Conservation (phyloP, 2,888 invertebrate genomes). For the Imbricaverruca yamaguchii region DNA sequence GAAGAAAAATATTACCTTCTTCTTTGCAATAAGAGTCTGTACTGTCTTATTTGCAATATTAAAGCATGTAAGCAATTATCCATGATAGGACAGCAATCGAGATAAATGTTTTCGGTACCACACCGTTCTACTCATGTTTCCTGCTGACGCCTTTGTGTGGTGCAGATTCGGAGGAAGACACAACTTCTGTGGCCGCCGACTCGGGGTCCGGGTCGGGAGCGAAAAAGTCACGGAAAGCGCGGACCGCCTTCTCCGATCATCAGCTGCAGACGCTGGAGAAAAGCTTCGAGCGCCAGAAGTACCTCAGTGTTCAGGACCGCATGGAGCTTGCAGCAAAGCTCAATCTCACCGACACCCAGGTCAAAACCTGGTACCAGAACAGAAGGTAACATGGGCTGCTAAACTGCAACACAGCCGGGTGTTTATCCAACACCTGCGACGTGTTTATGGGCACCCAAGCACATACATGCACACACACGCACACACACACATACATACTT, state of each 20-base stretch:
- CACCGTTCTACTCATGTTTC: too few species aligned
- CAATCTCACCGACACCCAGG: constrained; percentile 54
- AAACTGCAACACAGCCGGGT: not conserved
- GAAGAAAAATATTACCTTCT: too few species aligned
- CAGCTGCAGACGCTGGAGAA: constrained; percentile 93
- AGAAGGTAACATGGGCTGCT: constrained; percentile 59
- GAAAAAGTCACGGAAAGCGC: constrained; percentile 83
- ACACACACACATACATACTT: not conserved
- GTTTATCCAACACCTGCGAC: too few species aligned
- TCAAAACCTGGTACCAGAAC: constrained; percentile 99
- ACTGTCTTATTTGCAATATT: too few species aligned
- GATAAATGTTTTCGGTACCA: too few species aligned
- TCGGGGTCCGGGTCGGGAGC: not conserved
- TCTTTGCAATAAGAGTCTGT: too few species aligned
- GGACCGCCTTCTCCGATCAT: constrained; percentile 98
- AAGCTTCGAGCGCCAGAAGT: constrained; percentile 53
- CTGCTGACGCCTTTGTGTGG: not conserved
- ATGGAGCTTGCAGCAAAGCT: constrained; percentile 93
- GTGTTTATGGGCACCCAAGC: too few species aligned
- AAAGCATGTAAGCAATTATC: too few species aligned
- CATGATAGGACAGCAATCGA: too few species aligned
- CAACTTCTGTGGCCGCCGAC: not conserved
- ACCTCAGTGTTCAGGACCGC: constrained; percentile 47
- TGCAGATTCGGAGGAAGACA: not conserved
- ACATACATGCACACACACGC: not conserved